Evolutionary conservation across 2,888 invertebrate species (phyloP), one percentile per base, ranked within the genome.

Genomic region (Mesoligia furuncula): DNA sequence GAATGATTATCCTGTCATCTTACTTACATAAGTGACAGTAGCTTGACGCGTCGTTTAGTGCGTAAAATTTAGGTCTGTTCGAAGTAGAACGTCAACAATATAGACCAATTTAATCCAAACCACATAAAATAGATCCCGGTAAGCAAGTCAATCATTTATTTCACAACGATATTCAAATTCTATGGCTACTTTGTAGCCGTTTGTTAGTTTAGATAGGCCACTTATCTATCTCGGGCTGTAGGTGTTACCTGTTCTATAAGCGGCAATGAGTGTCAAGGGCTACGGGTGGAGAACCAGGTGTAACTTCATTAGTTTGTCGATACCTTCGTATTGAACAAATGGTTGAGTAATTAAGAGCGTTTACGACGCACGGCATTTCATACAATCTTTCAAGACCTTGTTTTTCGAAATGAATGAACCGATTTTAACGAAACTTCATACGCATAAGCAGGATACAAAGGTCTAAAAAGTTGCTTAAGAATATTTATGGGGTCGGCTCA

Each of bases 131-230:
- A 81, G 66, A 85, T 70, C 66, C 45, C 27, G 48, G 73, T 64
- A 27, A 81, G 48, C 73, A 73, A 84, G 59, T 82, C 85, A 71
- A 85, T 84, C 71, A 82, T 65, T 81, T 81, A 81, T 85, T 82
- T 75, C 83, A 54, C 85, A 84, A 85, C 67, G 45, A 75, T 76
- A 84, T 85, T 85, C 73, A 82, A 84, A 84, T 84, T 76, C 67
- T 75, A 64, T 74, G 73, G 75, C 79, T 82, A 85, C 84, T 84
- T 84, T 82, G 84, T 84, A 61, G 85, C 62, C 62, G 74, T 84
- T 84, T 84, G 82, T 85, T 84, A 79, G 68, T 51, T 74, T 59
- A 85, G 84, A 84, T 84, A 82, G 79, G 65, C 67, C 85, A 84
- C 79, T 84, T 84, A 84, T 85, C 85, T 72, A 31, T 61, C 81